Evolutionary conservation across 1,140 invertebrate species (phyloP), one percentile per base, ranked within the genome.

Genomic region (Lasaia peninsularis): DNA sequence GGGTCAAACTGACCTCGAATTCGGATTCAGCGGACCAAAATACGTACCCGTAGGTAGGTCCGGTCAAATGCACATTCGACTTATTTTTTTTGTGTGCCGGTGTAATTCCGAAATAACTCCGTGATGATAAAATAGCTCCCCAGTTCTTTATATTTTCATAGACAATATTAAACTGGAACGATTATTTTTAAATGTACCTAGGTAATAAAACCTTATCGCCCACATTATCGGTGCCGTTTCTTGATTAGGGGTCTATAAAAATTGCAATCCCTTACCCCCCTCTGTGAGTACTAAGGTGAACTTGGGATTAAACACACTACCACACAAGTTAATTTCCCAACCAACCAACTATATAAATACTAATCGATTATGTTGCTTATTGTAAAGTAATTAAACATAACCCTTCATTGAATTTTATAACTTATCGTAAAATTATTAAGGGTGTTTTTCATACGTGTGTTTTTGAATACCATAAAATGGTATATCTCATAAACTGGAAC

Each of bases 351-450:
- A 48, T 21, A 48, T 9, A 20, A 48, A 48, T 20, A 1, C 3
- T 12, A 48, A 48, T 24, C 44, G 44, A 48, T 48, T 48, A 24
- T 48, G 44, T 21, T 48, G 44, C 44, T 24, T 20, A 24, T 48
- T 21, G 44, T 48, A 48, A 20, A 48, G 44, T 18, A 48, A 48
- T 48, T 48, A 48, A 48, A 48, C 11, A 20, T 48, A 20, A 11
- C 16, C 8, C n/a, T 2, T 5, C 16, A 48, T 11, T 1, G 18
- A 5, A 20, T 20, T n/a, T n/a, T 21, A 11, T 20, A 2, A 16
- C 18, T 18, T 44, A 44, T 8, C 2, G 0, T 4, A n/a, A 10
- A 5, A 10, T 1, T 3, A 48, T 48, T n/a, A 9, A 6, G 11
- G 8, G 11, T 18, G 20, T 48, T 20, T 48, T 48, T 48, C n/a